Evolutionary conservation across 2,797 vertebrate species (phyloP), one percentile per base, ranked within the genome.

Genomic region (Channa striata): DNA sequence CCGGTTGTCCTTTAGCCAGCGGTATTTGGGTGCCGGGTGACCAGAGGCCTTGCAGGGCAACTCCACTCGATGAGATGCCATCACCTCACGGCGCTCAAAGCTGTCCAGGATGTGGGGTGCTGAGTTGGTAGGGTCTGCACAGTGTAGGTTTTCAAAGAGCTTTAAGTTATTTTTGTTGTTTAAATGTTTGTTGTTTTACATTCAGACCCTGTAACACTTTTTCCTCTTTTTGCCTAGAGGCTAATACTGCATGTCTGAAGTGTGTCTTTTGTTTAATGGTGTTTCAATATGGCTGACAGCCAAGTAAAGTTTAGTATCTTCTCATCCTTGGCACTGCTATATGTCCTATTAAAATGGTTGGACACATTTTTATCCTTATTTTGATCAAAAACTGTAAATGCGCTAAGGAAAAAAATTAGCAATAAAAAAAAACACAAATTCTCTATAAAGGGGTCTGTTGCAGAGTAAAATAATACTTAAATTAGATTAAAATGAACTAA

Each of bases 31-130:
- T 40, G 94, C 89, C 0, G 97, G 97, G 87, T 99, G 97, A 72
- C 97, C 97, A 1, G 96, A 97, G 13, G 98, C 97, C 94, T 98
- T 99, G 93, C 98, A 99, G 59, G 98, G 97, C 84, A 99, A 92
- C 91, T 98, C 98, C 88, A 98, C 97, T 68, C 93, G 95, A 87
- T 97, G 96, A 78, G 96, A 95, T 1, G 96, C 92, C 98, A 97
- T 98, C 91, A 97, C 96, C 93, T 97, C 97, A 60, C 94, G 96
- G 11, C 95, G 97, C 80, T 98, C 97, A 71, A 99, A 99, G 79
- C 97, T 97, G 93, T 99, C 98, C 93, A 99, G 94, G 89, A 98
- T 96, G 86, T 96, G 95, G 3, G 98, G 98, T 42, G 96, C 96
- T 67, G 97, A 98, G 85, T 99, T 99, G 16, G 95, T 92, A 81